Conservation (phyloP, 2,113 vertebrate genomes). For the Syngnathus scovelli region DNA sequence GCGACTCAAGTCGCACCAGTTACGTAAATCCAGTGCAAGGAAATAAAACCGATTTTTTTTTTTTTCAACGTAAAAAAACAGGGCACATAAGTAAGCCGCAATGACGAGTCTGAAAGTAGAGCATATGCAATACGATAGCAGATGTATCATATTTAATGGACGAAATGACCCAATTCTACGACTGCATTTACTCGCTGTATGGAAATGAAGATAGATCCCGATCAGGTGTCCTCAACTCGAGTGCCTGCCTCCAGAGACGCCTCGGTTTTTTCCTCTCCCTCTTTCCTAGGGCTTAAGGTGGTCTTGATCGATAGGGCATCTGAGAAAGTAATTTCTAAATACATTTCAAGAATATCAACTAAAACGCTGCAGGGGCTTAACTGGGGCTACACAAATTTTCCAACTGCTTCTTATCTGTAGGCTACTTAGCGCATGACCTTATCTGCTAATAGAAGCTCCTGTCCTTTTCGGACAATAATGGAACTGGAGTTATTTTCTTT, state of each 20-base stretch:
- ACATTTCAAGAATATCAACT: too few relatives aligned
- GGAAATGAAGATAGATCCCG: constrained; percentile 46
- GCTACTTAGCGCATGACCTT: constrained; percentile 54
- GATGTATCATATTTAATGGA: constrained; percentile 60
- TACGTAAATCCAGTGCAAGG: not conserved
- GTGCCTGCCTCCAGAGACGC: not conserved
- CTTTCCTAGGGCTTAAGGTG: too few relatives aligned
- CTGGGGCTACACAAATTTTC: too few relatives aligned
- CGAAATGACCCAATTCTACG: constrained; percentile 53
- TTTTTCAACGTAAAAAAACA: not conserved
- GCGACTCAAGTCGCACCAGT: not conserved
- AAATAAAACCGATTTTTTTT: not conserved
- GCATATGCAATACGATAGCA: constrained; percentile 42
- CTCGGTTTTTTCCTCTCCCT: too few relatives aligned
- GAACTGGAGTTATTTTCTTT: constrained; percentile 21
- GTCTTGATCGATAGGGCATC: too few relatives aligned
- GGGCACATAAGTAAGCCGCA: not conserved
- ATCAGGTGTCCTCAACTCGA: constrained; percentile 39
- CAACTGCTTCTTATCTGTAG: constrained; percentile 31
- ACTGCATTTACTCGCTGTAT: constrained; percentile 35
- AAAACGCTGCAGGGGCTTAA: too few relatives aligned
- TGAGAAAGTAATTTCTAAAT: too few relatives aligned
- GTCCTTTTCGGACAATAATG: constrained; percentile 45
- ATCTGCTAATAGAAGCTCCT: constrained; percentile 41
- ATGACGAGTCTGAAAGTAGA: constrained; percentile 44